Base-by-base conservation (phyloP, 1,140 invertebrate genomes). In the Pogonomyrmex barbatus region DNA sequence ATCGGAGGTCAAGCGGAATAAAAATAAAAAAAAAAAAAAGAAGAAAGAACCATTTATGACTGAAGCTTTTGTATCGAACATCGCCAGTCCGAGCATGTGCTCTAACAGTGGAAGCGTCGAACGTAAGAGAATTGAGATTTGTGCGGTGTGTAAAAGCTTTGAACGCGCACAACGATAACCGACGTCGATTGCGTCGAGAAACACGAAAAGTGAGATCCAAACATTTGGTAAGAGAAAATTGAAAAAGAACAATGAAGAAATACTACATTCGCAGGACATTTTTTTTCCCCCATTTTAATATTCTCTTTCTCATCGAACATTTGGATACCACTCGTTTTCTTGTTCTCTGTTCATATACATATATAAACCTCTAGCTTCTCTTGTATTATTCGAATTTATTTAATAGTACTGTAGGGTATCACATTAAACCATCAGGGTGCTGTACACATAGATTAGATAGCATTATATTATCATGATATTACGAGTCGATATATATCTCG, bases 361-460 rank as follows among this genome's bases (percentile, higher is more conserved):
- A 60, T 58, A 79, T 45, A 78, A 88, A 88, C 36, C 62, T 45
- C 36, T 85, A 50, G 71, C 14, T 47, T 33, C 75, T 77, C 56
- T 62, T 62, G 75, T 62, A 63, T 24, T 86, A 84, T 85, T 90
- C 87, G 87, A 91, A 92, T 92, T 93, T 90, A 90, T 92, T 93
- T 93, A 92, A 92, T 91, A 91, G 86, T 93, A 90, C 87, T 81
- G 79, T 88, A 93, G 93, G 92, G 91, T 94, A 94, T 94, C 93
- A 95, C 94, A 94, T 93, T 91, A 93, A 94, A 93, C 91, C 88
- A 94, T 92, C 92, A 90, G 90, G 90, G 92, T 93, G 93, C 94
- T 94, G 93, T 94, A 94, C 93, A 94, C 93, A 94, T 92, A 93
- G 89, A 94, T 93, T 87, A 90, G 58, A 65, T 94, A 94, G 92